Conservation (phyloP, 2,888 invertebrate species). For the Stegophylla sp. region DNA sequence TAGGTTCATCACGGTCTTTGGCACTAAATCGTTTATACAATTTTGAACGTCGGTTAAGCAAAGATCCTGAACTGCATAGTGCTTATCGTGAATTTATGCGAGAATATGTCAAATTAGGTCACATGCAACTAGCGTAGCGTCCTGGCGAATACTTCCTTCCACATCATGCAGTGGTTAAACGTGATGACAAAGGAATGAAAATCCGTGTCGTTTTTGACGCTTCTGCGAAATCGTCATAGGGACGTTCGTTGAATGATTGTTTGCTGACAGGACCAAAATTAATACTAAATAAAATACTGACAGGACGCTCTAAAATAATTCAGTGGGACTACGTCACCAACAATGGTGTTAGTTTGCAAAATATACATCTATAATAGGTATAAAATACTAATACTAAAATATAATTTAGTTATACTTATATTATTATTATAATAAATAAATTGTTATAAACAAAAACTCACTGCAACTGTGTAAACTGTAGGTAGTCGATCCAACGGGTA, state of each 20-base stretch:
- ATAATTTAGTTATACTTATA: too few species aligned
- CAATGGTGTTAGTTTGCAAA: too few species aligned
- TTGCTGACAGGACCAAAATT: slow-evolving; percentile 63
- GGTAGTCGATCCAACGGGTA: too few species aligned
- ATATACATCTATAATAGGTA: too few species aligned
- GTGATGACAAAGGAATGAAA: not conserved
- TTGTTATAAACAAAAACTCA: too few species aligned
- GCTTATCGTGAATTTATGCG: not conserved
- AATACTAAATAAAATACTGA: too few species aligned
- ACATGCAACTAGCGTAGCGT: not conserved
- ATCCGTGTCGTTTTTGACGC: not conserved
- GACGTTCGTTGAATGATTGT: slow-evolving; percentile 47
- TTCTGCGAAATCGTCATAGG: not conserved
- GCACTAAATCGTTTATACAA: not conserved
- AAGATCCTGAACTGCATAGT: not conserved
- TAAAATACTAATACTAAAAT: too few species aligned
- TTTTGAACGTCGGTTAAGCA: not conserved
- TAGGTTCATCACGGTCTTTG: not conserved
- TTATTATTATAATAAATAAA: too few species aligned
- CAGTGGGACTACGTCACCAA: too few species aligned
- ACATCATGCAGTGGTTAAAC: not conserved
- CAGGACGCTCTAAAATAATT: too few species aligned
- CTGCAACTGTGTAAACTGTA: too few species aligned
- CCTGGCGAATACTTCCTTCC: not conserved
- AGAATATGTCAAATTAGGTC: not conserved